phyloP scores from a whole-genome alignment of 2,113 vertebrate species.

The Nothoprocta perdicaria region DNA sequence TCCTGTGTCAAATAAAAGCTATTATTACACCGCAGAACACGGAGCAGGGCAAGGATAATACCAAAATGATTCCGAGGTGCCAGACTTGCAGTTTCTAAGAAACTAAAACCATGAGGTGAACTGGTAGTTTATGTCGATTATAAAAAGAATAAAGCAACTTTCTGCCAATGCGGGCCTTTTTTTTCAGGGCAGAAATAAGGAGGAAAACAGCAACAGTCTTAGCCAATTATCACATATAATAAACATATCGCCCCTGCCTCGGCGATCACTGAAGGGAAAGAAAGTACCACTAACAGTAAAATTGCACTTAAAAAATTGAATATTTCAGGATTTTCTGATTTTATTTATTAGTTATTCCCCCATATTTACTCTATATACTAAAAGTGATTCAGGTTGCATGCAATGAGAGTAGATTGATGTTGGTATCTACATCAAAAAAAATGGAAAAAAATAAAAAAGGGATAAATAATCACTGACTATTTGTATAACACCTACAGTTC shows the following conservation, averaged over 20 bases:
- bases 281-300: neutral
- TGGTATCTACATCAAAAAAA: neutral
- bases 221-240: neutral
- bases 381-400: neutral
- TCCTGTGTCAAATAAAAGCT: conserved; percentile 62
- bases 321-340: neutral
- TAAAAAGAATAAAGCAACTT: neutral
- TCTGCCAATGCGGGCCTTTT: neutral
- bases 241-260: neutral
- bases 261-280: neutral
- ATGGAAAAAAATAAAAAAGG: neutral
- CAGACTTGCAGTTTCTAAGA: conserved; percentile 60
- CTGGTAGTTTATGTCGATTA: conserved; percentile 14
- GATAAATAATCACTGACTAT: neutral
- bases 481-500: neutral
- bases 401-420: neutral
- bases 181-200: neutral
- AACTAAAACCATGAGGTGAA: conserved; percentile 54
- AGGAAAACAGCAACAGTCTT: neutral
- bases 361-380: neutral
- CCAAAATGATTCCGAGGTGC: conserved; percentile 63
- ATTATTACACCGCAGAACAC: conserved; percentile 64
- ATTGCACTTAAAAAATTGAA: neutral
- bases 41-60: conserved; percentile 61
- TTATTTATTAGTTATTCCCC: neutral